These are phyloP conservation scores for Andrena fulva DNA, from an alignment of 2,888 invertebrate genomes.

Conservation along the genomic window DNA sequence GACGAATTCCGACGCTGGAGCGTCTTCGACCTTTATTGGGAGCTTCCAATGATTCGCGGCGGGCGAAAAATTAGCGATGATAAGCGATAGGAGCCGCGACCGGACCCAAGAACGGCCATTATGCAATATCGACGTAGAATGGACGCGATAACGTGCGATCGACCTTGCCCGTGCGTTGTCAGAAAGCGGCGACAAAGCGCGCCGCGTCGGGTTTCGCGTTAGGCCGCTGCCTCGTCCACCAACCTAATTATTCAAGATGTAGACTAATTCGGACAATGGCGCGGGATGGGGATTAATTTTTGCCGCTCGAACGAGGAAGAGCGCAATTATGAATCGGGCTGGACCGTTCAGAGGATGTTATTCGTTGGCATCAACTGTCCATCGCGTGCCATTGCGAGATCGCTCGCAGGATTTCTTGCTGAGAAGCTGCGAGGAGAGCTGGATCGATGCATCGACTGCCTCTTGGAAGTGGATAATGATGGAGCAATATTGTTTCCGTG, in stretches of 20 bases:
- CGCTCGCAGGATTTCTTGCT: neutral
- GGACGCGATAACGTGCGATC: conserved; percentile 37
- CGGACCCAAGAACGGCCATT: conserved; percentile 23
- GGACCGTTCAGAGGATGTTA: conserved; percentile 23
- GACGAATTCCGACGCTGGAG: neutral
- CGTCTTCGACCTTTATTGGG: neutral
- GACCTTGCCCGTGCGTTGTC: conserved; percentile 50
- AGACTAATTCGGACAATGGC: conserved; percentile 48
- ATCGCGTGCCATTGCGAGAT: neutral
- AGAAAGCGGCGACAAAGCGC: conserved; percentile 45
- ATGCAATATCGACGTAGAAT: conserved; percentile 41
- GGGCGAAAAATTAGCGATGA: conserved; percentile 7
- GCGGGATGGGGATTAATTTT: conserved; percentile 48
- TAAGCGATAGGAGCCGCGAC: conserved; percentile 11
- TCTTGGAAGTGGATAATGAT: neutral
- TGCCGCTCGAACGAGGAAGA: conserved; percentile 53
- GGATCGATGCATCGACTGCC: neutral
- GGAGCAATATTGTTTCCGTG: neutral
- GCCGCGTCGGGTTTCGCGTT: conserved; percentile 50
- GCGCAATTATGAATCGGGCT: conserved; percentile 51
- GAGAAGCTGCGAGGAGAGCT: neutral
- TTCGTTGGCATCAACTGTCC: conserved; percentile 14
- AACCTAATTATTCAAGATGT: conserved; percentile 61
- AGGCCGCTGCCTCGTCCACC: conserved; percentile 28
- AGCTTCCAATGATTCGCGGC: conserved; percentile 7